Evolutionary conservation across 2,888 invertebrate species (phyloP).

Genomic region (Apamea epomidion): DNA sequence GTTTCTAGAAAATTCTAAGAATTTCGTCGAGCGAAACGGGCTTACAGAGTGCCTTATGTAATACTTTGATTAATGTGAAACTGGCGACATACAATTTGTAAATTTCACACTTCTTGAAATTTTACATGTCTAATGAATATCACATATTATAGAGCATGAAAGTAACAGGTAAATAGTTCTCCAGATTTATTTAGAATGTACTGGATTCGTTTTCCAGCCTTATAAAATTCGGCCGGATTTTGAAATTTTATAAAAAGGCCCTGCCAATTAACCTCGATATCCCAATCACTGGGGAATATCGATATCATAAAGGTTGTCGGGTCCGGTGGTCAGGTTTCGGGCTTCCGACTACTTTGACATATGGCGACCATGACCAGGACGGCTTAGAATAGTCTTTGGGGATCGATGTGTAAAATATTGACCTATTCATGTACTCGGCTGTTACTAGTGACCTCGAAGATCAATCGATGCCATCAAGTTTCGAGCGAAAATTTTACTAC

Average conservation of each 20-base stretch:
- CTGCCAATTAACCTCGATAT: constrained; percentile 38
- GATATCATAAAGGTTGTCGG: constrained; percentile 16
- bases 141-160: neutral
- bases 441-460: neutral
- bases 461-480: neutral
- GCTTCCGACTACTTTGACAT: too few species aligned
- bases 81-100: constrained; percentile 26
- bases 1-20: constrained; percentile 60
- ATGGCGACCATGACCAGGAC: neutral
- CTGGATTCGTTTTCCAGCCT: neutral
- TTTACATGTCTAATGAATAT: constrained; percentile 11
- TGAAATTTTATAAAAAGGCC: constrained; percentile 35
- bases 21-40: constrained; percentile 33
- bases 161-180: neutral
- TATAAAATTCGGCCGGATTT: constrained; percentile 2
- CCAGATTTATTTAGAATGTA: neutral
- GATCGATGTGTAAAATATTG: neutral
- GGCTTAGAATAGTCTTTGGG: neutral
- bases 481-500: neutral
- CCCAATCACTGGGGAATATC: constrained; percentile 42
- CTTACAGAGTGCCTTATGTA: constrained; percentile 36
- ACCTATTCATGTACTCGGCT: neutral
- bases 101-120: constrained; percentile 30
- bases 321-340: neutral
- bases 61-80: constrained; percentile 59